phyloP scores from a whole-genome alignment of 2,797 vertebrate species.

The Chaenodraco wilsoni region DNA sequence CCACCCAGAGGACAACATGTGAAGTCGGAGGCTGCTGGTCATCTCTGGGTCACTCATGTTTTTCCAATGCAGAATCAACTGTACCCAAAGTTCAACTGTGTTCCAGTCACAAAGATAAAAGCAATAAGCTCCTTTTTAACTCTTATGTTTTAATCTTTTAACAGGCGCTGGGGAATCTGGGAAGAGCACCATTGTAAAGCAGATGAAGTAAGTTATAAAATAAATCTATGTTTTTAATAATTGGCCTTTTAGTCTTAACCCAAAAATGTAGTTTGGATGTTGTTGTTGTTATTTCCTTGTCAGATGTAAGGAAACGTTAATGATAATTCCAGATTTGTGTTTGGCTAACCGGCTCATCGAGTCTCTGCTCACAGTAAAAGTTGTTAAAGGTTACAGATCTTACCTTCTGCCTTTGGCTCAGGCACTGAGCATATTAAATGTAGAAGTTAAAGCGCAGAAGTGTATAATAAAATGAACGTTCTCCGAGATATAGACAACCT shows the following conservation, averaged over 20 bases:
- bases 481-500: too few species aligned
- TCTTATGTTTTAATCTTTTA: constrained; percentile 50
- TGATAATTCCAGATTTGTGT: not conserved
- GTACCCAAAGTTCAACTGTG: constrained; percentile 18
- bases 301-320: not conserved
- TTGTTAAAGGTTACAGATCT: not conserved
- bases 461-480: not conserved
- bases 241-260: constrained; percentile 1
- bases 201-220: constrained; percentile 86
- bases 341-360: not conserved
- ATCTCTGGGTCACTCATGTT: constrained; percentile 14
- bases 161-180: constrained; percentile 89
- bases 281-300: not conserved
- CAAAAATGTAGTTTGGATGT: not conserved
- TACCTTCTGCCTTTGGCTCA: not conserved
- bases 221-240: not conserved
- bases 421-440: constrained; percentile 4
- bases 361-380: not conserved
- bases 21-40: constrained; percentile 9
- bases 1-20: constrained; percentile 29
- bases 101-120: constrained; percentile 2
- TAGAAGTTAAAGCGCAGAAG: constrained; percentile 1
- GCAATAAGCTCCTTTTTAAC: constrained; percentile 25
- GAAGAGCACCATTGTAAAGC: constrained; percentile 89
- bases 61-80: constrained; percentile 24